Evolutionary conservation across 2,888 invertebrate genomes (phyloP), one percentile per base, ranked within the genome.

Genomic region (Drosophila mettleri): DNA sequence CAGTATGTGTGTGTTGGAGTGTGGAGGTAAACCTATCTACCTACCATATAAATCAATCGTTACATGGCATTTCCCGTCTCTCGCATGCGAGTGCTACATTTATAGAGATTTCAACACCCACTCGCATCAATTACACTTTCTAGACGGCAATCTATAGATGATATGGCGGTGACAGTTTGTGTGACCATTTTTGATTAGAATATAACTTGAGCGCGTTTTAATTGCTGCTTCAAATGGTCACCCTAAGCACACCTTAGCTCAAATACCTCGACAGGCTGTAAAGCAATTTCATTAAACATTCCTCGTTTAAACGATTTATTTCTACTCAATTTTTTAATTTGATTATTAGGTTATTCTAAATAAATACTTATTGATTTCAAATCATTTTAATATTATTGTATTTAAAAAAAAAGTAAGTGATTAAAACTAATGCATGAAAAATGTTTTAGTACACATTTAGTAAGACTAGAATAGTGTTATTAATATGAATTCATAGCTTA

Each of bases 71-170:
- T 87, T 82, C 85, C 82, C 53, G 58, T 71, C 52, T 53, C 38
- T 49, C 38, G 52, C 38, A 31, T 58, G 49, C 48, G 46, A 58
- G 60, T 67, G 57, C 33, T 51, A 62, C 69, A 53, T 65, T 71
- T 77, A 72, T 69, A 69, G 57, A 49, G 41, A 81, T 85, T 55
- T 69, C 64, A 80, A 71, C 75, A 85, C 88, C 85, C 78, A 80
- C 75, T 49, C 45, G 55, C 36, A 55, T 43, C 51, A 53, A 65
- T 59, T 64, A 66, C 54, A 68, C 71, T 81, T 73, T 84, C 81
- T 59, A 73, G 53, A 29, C 57, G 24, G 24, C 41, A 54, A 36
- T 55, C 36, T 59, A 16, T 12, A 16, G 53, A 53, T 22, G 33
- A 16, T 34, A 46, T 22, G 36, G 75, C 62, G 57, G 60, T 60